phyloP scores from a whole-genome alignment of 2,797 vertebrate genomes.

The Sandelia bainsii region DNA sequence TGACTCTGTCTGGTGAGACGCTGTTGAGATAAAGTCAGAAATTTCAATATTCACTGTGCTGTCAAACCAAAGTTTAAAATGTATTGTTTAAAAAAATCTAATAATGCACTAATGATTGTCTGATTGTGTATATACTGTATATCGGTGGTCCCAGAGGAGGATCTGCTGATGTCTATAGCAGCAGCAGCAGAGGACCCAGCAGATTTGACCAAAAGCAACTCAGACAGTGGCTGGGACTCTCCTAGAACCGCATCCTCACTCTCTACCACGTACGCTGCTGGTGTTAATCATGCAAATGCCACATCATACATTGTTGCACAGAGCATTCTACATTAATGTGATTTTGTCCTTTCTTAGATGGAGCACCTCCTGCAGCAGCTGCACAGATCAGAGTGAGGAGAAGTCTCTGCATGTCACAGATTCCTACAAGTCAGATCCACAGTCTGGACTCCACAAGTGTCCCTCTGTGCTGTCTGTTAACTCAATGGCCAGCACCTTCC shows the following conservation, averaged over 20 bases:
- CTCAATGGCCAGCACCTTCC: constrained; percentile 82
- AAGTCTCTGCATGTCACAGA: constrained; percentile 43
- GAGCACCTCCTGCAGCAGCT: constrained; percentile 75
- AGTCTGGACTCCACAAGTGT: constrained; percentile 62
- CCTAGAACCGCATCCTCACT: constrained; percentile 62
- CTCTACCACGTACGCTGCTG: constrained; percentile 65
- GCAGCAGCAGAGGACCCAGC: constrained; percentile 59
- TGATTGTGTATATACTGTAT: constrained; percentile 8
- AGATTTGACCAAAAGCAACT: constrained; percentile 62
- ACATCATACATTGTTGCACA: not conserved
- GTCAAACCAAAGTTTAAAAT: no score
- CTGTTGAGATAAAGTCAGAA: not conserved
- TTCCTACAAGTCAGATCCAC: constrained; percentile 11
- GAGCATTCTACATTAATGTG: not conserved
- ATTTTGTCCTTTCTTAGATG: constrained; percentile 50
- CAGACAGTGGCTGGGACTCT: constrained; percentile 84
- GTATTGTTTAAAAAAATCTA: no score
- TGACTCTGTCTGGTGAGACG: constrained; percentile 81
- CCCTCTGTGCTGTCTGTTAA: constrained; percentile 75
- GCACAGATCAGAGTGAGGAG: constrained; percentile 73
- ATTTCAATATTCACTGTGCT: not conserved
- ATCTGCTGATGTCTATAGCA: constrained; percentile 78
- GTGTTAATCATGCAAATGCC: not conserved
- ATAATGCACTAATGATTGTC: not conserved
- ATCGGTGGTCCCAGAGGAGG: constrained; percentile 72